These are phyloP conservation scores for Enteromius mattozi DNA, from an alignment of 2,797 vertebrate species.

Conservation along the genomic window DNA sequence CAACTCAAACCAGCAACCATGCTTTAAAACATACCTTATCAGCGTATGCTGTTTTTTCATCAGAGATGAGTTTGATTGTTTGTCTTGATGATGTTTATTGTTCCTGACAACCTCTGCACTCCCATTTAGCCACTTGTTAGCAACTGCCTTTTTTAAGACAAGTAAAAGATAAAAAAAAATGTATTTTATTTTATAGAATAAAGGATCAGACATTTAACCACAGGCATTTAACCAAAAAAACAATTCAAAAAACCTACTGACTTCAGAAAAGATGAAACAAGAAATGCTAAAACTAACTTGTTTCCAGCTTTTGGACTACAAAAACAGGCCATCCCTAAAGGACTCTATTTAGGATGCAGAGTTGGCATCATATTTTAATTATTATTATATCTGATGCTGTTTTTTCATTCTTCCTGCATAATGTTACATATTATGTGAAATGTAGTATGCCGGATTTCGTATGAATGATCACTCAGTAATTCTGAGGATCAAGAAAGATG, in stretches of 20 bases:
- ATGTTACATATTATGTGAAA: neutral
- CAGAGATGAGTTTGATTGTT: neutral
- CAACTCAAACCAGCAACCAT: too few species aligned
- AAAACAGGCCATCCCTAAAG: neutral
- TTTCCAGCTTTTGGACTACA: neutral
- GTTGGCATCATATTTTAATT: neutral
- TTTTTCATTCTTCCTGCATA: neutral
- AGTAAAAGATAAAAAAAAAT: neutral
- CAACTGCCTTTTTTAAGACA: neutral
- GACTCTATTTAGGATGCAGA: neutral
- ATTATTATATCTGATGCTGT: neutral
- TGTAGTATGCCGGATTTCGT: neutral
- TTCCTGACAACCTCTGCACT: neutral
- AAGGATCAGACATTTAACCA: neutral
- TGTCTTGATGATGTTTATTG: neutral
- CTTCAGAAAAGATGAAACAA: neutral
- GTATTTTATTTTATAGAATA: neutral
- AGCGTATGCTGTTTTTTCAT: neutral
- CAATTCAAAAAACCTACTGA: neutral
- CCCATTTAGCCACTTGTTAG: neutral
- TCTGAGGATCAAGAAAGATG: neutral
- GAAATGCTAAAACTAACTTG: neutral
- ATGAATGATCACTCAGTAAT: neutral
- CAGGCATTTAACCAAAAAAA: neutral
- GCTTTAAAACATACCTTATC: neutral